Evolutionary conservation across 2,888 invertebrate species (phyloP).

Genomic region (Chalcosyrphus nemorum): DNA sequence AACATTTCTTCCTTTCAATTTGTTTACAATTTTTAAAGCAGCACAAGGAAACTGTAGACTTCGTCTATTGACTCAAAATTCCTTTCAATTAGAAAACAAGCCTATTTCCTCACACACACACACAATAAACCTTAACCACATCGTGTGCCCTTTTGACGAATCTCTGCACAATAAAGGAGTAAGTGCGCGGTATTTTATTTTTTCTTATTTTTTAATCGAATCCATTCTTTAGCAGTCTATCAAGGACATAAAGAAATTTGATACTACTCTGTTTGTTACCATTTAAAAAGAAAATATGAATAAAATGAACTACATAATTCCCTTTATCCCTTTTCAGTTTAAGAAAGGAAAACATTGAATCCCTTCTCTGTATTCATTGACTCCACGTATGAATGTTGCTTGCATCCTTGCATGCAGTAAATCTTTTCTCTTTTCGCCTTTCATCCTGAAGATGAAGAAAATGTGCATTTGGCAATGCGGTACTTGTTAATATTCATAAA

Average conservation of each 20-base stretch:
- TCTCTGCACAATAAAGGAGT: constrained; percentile 31
- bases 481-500: constrained; percentile 72
- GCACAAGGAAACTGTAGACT: constrained; percentile 25
- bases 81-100: constrained; percentile 45
- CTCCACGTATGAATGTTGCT: neutral
- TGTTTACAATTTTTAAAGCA: too few relatives aligned
- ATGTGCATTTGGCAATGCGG: constrained; percentile 66
- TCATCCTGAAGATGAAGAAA: constrained; percentile 13
- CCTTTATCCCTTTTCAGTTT: constrained; percentile 71
- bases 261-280: constrained; percentile 50
- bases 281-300: constrained; percentile 43
- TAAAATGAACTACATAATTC: constrained; percentile 57
- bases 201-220: constrained; percentile 23
- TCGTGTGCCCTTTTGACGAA: constrained; percentile 10
- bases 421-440: constrained; percentile 33
- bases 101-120: neutral
- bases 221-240: constrained; percentile 1
- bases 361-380: neutral
- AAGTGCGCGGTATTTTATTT: constrained; percentile 13
- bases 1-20: too few relatives aligned
- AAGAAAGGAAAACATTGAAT: constrained; percentile 37
- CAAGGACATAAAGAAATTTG: neutral
- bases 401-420: constrained; percentile 49
- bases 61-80: neutral
- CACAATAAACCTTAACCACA: neutral